Base-by-base conservation (phyloP, 2,888 invertebrate species). In the Lasiommata megera region DNA sequence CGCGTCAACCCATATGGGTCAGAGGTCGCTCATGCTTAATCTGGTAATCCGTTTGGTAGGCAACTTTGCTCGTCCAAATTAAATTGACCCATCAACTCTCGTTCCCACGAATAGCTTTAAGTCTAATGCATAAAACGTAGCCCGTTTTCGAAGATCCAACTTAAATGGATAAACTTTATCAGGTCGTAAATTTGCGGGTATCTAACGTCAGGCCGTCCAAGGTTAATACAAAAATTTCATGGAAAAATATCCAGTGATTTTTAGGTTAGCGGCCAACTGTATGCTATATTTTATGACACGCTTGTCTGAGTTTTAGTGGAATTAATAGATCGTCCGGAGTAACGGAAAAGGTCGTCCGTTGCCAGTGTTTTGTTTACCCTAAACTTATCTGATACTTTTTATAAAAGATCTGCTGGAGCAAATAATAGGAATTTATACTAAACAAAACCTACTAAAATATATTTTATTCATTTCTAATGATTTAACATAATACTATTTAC, bases 151-250 rank as follows among this genome's bases (percentile, higher is more conserved):
- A 68, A 66, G 85, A 64, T 80, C 86, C 63, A 67, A 62, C 64
- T 67, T 71, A 62, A 66, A 72, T 79, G 85, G 88, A 68, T 67
- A 69, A 69, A 79, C 77, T 84, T 85, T 86, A 88, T 88, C 88
- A 82, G 84, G 78, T 79, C 84, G 80, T 88, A 89, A 88, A 88
- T 88, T 84, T 75, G 74, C 73, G 76, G 78, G 76, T 86, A 86
- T 84, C 85, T 82, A 77, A 82, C 79, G 82, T 84, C 82, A 73
- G 79, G 79, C 74, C 76, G 76, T 77, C 75, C 71, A 76, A 79
- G 76, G 76, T 74, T 74, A 68, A 73, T 76, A 77, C 73, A 79
- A 80, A 82, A 81, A 80, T 80, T 81, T 72, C 72, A 70, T 68
- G 62, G 69, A 68, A 71, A 78, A 74, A 75, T 64, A 69, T 65